Evolutionary conservation across 1,140 invertebrate species (phyloP).

Genomic region (Neodiprion virginianus): DNA sequence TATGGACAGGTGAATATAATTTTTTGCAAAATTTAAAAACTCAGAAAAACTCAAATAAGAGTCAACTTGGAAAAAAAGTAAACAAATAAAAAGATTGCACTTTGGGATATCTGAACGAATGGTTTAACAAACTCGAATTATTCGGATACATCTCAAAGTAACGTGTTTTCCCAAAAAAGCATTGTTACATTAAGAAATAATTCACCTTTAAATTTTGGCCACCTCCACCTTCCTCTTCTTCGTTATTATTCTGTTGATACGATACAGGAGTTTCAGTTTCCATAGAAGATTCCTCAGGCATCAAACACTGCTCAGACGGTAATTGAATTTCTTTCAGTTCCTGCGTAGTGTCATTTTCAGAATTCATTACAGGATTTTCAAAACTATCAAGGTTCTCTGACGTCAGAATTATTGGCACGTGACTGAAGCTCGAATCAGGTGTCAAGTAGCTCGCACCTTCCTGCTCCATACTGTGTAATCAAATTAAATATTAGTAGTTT

Average conservation of each 20-base stretch:
- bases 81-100: no score
- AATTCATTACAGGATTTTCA: slow-evolving; percentile 38
- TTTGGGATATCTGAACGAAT: no score
- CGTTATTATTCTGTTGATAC: background rate
- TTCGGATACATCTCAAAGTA: no score
- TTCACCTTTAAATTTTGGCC: slow-evolving; percentile 55
- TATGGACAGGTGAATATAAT: no score
- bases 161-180: no score
- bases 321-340: slow-evolving; percentile 36
- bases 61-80: no score
- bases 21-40: no score
- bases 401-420: slow-evolving; percentile 54
- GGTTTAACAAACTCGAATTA: no score
- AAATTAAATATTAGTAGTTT: no score
- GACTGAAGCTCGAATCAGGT: slow-evolving; percentile 48
- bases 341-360: slow-evolving; percentile 30
- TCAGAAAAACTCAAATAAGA: no score
- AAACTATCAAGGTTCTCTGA: slow-evolving; percentile 51
- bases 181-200: background rate
- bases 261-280: background rate
- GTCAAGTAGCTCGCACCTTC: slow-evolving; percentile 53
- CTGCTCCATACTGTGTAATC: slow-evolving; percentile 49
- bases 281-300: background rate
- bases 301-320: background rate
- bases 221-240: background rate